Conservation (phyloP, 2,113 vertebrate species). For the Hemiprocne comata region DNA sequence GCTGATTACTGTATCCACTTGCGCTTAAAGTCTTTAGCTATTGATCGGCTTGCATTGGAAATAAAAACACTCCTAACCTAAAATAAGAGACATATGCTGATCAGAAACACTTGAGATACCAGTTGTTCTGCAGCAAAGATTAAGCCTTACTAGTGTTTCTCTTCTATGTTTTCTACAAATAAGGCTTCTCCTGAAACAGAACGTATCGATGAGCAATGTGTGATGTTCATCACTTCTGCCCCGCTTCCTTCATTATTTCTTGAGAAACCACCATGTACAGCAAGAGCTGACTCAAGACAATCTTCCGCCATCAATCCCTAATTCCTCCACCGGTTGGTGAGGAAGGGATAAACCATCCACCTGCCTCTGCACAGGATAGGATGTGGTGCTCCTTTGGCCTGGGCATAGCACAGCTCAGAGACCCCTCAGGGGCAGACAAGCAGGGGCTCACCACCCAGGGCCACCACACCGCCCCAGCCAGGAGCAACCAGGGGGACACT, state of each 20-base stretch:
- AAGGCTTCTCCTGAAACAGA: neutral
- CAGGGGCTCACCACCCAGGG: neutral
- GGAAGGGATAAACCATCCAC: neutral
- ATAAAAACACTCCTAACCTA: neutral
- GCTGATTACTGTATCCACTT: neutral
- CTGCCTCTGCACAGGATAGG: neutral
- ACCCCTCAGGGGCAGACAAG: fast-evolving
- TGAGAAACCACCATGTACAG: neutral
- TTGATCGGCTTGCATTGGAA: neutral
- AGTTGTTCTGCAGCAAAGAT: neutral
- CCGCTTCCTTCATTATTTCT: neutral
- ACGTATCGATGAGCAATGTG: fast-evolving
- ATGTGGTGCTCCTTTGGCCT: neutral
- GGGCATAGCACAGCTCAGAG: neutral
- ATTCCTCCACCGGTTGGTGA: neutral
- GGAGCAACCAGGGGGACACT: neutral
- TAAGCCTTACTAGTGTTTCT: neutral
- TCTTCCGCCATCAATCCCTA: neutral
- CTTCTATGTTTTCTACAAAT: neutral
- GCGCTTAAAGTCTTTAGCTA: neutral
- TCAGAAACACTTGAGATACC: neutral
- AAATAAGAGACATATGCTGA: neutral
- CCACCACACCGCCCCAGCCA: neutral
- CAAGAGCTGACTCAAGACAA: neutral
- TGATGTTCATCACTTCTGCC: neutral